Percentiles rank a stretch among this genome's conserved stretches.
These are phyloP conservation scores for Linurgus olivaceus DNA, from an alignment of 2,797 vertebrate genomes.

Conservation along the genomic window DNA sequence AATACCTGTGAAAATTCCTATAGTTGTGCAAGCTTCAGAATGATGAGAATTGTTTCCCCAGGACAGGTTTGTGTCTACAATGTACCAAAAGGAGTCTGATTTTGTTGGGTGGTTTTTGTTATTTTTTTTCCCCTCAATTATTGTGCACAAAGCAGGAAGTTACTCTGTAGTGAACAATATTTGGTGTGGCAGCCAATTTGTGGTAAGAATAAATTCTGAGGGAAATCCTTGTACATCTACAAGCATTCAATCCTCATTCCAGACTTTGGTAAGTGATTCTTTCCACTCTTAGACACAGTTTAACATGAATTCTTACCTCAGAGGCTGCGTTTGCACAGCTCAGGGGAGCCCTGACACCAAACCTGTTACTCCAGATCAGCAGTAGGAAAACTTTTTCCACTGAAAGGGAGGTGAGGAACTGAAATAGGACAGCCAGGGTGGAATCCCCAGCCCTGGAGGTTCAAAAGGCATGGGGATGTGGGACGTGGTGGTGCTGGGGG, in stretches of 20 bases:
- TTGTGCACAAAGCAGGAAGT: background rate
- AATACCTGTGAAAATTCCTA: no score
- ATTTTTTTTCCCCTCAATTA: background rate
- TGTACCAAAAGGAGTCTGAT: background rate
- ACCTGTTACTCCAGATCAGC: background rate
- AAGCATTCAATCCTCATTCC: background rate
- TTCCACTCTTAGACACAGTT: background rate
- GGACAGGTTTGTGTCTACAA: background rate
- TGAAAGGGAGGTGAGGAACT: background rate
- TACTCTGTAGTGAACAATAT: background rate
- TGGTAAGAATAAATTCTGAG: background rate
- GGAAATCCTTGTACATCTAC: background rate
- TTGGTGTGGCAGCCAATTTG: background rate
- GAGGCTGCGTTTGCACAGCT: background rate
- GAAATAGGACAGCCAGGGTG: background rate
- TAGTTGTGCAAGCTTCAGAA: background rate
- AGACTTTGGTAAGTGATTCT: background rate
- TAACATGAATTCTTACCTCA: background rate
- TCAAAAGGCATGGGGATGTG: rapidly evolving
- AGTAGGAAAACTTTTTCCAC: background rate
- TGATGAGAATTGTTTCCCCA: background rate
- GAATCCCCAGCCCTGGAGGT: background rate
- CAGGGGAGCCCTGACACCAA: background rate
- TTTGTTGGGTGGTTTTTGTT: background rate
- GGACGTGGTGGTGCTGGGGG: background rate